These are phyloP conservation scores for Trachymyrmex septentrionalis DNA, from an alignment of 1,140 invertebrate genomes.

Conservation along the genomic window DNA sequence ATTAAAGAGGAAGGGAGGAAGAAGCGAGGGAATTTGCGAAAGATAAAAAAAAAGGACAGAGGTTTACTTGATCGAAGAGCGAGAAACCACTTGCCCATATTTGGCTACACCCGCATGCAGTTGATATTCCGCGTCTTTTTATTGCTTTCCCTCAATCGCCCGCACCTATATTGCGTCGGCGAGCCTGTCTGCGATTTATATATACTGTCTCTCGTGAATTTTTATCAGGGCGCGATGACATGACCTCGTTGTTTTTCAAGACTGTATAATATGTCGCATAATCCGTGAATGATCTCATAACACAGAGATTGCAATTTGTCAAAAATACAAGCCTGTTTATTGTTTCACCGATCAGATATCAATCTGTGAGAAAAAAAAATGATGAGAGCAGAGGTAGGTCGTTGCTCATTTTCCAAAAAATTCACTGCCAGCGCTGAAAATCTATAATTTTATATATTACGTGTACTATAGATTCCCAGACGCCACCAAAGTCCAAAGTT, in stretches of 20 bases:
- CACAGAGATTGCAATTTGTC: not conserved
- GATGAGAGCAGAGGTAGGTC: not conserved
- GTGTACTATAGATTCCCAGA: too few species aligned
- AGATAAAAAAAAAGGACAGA: slow-evolving; percentile 61
- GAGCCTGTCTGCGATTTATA: not conserved
- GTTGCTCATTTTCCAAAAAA: not conserved
- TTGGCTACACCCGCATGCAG: slow-evolving; percentile 75
- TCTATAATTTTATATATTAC: too few species aligned
- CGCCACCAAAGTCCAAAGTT: not conserved
- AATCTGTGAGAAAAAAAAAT: not conserved
- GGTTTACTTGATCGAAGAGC: slow-evolving; percentile 72
- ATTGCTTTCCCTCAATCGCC: slow-evolving; percentile 38
- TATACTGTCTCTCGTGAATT: not conserved
- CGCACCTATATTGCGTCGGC: slow-evolving; percentile 17
- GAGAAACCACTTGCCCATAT: slow-evolving; percentile 78
- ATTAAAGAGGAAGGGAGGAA: slow-evolving; percentile 60
- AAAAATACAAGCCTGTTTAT: not conserved
- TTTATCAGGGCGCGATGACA: slow-evolving; percentile 6
- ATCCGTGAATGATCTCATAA: not conserved
- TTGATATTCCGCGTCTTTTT: slow-evolving; percentile 70
- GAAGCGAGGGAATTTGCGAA: slow-evolving; percentile 19
- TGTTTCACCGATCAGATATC: not conserved
- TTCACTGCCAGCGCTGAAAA: too few species aligned
- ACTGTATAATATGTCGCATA: too few species aligned
- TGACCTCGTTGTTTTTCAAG: not conserved